Evolutionary conservation across 2,888 invertebrate genomes (phyloP).

Genomic region (Drosophila conformis): DNA sequence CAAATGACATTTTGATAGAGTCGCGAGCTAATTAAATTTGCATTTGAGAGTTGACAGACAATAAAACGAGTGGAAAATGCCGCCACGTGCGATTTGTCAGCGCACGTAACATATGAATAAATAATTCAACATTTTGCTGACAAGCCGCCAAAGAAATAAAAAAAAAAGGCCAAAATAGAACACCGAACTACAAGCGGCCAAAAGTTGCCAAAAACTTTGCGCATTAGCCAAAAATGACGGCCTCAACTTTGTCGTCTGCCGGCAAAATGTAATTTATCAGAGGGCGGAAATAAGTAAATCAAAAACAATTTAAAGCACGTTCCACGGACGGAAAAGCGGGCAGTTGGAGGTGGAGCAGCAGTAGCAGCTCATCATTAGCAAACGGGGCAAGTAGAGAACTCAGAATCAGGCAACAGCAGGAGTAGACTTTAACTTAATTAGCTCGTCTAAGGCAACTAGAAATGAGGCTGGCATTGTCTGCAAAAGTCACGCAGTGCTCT

Average conservation of each 20-base stretch:
- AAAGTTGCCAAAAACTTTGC: constrained; percentile 64
- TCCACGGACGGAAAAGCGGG: not conserved
- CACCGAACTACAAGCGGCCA: constrained; percentile 25
- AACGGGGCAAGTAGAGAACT: constrained; percentile 26
- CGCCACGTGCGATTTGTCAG: constrained; percentile 53
- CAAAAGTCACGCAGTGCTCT: constrained; percentile 66
- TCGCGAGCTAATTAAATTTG: constrained; percentile 70
- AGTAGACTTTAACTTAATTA: constrained; percentile 70
- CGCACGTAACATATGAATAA: constrained; percentile 79
- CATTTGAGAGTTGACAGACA: constrained; percentile 61
- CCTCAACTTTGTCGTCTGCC: constrained; percentile 66
- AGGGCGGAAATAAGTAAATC: constrained; percentile 79
- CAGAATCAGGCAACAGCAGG: constrained; percentile 16
- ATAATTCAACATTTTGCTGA: constrained; percentile 64
- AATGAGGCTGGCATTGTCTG: constrained; percentile 65
- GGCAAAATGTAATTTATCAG: constrained; percentile 78
- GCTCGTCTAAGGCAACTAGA: constrained; percentile 65
- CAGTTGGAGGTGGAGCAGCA: not conserved
- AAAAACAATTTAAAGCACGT: constrained; percentile 78
- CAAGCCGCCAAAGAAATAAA: constrained; percentile 33
- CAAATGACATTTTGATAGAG: constrained; percentile 69
- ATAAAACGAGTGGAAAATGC: constrained; percentile 45
- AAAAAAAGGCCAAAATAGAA: constrained; percentile 20
- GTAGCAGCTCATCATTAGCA: constrained; percentile 44
- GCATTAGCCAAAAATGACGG: constrained; percentile 72